phyloP scores from a whole-genome alignment of 1,140 invertebrate genomes.

The Hyposmocoma kahamanoa region DNA sequence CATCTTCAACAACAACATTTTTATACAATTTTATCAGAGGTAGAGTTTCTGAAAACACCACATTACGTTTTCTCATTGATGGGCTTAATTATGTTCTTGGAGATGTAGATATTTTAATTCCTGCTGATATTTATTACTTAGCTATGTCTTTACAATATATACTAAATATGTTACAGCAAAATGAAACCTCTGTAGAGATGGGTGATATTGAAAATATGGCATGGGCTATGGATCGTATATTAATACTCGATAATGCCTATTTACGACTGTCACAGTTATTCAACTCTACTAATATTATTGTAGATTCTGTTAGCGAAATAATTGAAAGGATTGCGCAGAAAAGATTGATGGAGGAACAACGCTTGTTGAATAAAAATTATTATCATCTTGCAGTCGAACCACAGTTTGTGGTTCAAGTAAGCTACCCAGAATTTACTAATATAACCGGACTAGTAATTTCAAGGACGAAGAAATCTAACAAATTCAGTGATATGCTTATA shows the following conservation, averaged over 20 bases:
- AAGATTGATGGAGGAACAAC: conserved; percentile 16
- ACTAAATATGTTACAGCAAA: conserved; percentile 38
- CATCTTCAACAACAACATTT: conserved; percentile 55
- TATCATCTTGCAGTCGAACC: conserved; percentile 52
- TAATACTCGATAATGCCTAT: conserved; percentile 56
- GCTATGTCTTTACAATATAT: conserved; percentile 66
- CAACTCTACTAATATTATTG: conserved; percentile 73
- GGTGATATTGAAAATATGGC: conserved; percentile 66
- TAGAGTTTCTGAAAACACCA: conserved; percentile 34
- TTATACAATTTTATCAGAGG: conserved; percentile 59
- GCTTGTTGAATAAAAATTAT: conserved; percentile 18
- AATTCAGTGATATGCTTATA: conserved; percentile 63
- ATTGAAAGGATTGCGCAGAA: conserved; percentile 45
- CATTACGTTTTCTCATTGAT: conserved; percentile 47
- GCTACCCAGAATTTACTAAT: conserved; percentile 71
- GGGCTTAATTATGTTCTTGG: conserved; percentile 43
- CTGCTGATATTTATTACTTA: conserved; percentile 71
- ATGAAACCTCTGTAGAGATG: conserved; percentile 43
- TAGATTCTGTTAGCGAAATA: conserved; percentile 68
- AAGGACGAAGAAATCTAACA: conserved; percentile 23
- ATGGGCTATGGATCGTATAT: conserved; percentile 65
- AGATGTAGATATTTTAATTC: conserved; percentile 56
- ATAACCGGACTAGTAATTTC: conserved; percentile 75
- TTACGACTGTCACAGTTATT: conserved; percentile 63
- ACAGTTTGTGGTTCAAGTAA: conserved; percentile 69